These are phyloP conservation scores for Axis porcinus DNA, from an alignment of 2,113 vertebrate genomes.

Conservation along the genomic window DNA sequence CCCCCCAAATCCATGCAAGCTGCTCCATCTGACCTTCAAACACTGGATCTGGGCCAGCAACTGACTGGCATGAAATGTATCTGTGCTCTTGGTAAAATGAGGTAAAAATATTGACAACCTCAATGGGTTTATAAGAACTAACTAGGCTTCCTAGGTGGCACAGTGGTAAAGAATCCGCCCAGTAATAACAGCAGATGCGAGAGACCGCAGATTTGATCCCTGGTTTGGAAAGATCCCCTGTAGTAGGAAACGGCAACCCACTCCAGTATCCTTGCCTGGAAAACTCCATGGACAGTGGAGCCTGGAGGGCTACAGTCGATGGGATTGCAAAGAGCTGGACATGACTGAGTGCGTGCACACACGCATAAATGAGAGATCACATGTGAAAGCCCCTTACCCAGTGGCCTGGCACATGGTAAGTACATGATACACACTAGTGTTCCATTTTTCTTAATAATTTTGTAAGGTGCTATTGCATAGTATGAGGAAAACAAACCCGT, in stretches of 20 bases:
- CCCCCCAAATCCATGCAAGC: neutral
- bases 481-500: neutral
- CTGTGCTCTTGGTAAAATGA: constrained; percentile 1
- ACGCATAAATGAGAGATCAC: neutral
- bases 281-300: neutral
- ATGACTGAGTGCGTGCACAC: neutral
- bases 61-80: neutral
- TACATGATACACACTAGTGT: neutral
- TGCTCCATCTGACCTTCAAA: neutral
- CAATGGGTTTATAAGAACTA: neutral
- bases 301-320: neutral
- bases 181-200: neutral
- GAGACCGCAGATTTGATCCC: rapidly evolving
- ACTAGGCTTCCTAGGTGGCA: neutral
- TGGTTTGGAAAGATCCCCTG: neutral
- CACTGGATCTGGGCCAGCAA: neutral
- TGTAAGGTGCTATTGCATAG: neutral
- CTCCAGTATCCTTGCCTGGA: neutral
- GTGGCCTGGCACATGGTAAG: neutral
- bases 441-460: neutral
- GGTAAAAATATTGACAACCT: neutral
- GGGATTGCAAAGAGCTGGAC: neutral
- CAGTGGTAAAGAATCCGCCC: neutral
- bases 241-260: neutral
- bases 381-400: neutral